Conservation (phyloP, 2,797 vertebrate genomes). For the Sebastes itinus region DNA sequence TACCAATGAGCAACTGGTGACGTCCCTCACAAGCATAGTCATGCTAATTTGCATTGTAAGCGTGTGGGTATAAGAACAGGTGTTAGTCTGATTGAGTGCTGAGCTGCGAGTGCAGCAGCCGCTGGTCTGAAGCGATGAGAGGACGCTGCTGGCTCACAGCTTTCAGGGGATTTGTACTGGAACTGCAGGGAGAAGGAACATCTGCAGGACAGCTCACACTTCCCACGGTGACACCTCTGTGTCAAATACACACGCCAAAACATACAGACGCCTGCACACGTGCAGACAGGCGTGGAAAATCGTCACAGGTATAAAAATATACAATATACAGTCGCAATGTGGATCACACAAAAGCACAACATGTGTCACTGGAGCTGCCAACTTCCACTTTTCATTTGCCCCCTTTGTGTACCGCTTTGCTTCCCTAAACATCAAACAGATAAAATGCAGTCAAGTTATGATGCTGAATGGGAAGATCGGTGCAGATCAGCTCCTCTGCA, state of each 20-base stretch:
- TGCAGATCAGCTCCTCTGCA: not conserved
- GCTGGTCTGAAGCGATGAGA: slow-evolving; percentile 12
- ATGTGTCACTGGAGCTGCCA: not conserved
- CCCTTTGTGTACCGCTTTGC: not conserved
- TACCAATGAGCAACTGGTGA: not conserved
- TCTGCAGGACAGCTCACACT: slow-evolving; percentile 16
- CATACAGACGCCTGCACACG: not conserved
- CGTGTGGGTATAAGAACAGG: not conserved
- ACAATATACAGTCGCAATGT: not conserved
- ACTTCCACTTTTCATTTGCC: not conserved
- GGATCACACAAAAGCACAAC: not conserved
- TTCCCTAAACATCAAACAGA: not conserved
- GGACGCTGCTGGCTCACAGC: slow-evolving; percentile 35
- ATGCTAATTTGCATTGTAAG: not conserved
- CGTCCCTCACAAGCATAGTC: not conserved
- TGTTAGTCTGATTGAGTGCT: not conserved
- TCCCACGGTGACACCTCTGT: not conserved
- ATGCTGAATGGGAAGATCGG: not conserved
- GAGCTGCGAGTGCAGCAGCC: slow-evolving; percentile 2
- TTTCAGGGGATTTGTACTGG: slow-evolving; percentile 21
- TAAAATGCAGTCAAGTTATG: not conserved
- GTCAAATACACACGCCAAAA: not conserved
- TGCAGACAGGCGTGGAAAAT: not conserved
- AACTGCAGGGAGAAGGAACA: slow-evolving; percentile 27
- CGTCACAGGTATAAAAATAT: not conserved